Conservation (phyloP, 2,113 vertebrate genomes). For the Callipepla squamata region DNA sequence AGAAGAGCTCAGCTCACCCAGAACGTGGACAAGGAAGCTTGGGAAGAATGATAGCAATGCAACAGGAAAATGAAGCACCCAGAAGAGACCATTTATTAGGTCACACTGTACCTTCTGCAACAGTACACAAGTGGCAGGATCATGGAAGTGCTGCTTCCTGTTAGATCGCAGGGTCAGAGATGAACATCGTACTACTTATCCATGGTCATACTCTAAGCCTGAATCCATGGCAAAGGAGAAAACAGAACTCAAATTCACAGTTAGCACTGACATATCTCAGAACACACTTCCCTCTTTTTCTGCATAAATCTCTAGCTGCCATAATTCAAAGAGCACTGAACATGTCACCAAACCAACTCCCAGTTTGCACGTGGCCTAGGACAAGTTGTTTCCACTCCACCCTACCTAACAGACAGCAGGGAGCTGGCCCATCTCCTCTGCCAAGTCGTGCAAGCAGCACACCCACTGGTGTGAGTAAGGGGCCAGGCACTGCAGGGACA, state of each 20-base stretch:
- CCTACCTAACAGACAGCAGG: background rate
- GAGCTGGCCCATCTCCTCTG: background rate
- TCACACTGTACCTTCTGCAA: background rate
- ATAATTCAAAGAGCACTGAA: background rate
- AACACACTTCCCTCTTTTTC: background rate
- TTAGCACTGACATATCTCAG: background rate
- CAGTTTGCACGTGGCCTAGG: fast-evolving
- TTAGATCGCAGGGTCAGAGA: background rate
- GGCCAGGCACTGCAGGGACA: background rate
- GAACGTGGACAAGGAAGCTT: background rate
- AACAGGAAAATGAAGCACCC: background rate
- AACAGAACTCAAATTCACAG: background rate
- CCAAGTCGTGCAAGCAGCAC: fast-evolving
- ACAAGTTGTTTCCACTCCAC: background rate
- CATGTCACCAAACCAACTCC: background rate
- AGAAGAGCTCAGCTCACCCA: background rate
- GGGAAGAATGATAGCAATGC: background rate
- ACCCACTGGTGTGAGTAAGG: background rate
- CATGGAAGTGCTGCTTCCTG: background rate
- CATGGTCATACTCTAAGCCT: background rate
- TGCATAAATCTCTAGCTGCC: background rate
- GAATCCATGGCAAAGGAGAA: background rate
- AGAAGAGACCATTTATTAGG: background rate
- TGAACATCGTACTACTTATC: background rate
- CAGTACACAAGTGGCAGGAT: background rate